Percentiles rank a stretch among this genome's conserved stretches.
These are phyloP conservation scores for Cromileptes altivelis DNA, from an alignment of 2,113 vertebrate species.

Conservation along the genomic window DNA sequence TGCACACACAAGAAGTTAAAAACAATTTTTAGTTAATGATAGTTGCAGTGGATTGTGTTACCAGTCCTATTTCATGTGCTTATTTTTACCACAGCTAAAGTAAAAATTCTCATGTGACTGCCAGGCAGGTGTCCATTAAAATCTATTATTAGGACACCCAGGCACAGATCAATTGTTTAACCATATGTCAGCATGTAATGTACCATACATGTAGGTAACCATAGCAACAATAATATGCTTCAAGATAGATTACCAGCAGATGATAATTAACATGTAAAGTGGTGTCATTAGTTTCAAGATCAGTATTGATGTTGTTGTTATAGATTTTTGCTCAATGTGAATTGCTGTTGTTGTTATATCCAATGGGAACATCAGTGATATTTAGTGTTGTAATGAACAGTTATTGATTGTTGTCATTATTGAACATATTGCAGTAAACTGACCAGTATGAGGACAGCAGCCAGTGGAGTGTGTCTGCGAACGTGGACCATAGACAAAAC, in stretches of 20 bases:
- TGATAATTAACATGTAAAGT: background rate
- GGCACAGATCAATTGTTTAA: background rate
- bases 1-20: slow-evolving; percentile 60
- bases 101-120: background rate
- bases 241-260: background rate
- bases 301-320: background rate
- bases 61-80: too few relatives aligned
- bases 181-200: background rate
- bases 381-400: background rate
- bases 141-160: background rate
- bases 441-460: slow-evolving; percentile 96
- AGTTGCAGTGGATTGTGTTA: too few relatives aligned
- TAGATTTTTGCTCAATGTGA: background rate
- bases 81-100: background rate
- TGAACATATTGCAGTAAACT: slow-evolving; percentile 63
- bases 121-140: background rate
- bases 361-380: background rate
- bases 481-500: slow-evolving; percentile 98
- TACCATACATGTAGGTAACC: background rate
- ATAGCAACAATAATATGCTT: background rate
- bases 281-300: background rate
- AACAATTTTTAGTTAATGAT: too few relatives aligned
- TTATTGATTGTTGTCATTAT: background rate
- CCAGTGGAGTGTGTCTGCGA: slow-evolving; percentile 94
- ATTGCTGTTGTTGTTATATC: background rate